A percentile compares a stretch with the other conserved stretches of the same genome.
Evolutionary conservation across 2,797 vertebrate genomes (phyloP).

Genomic region (Spea hammondii): DNA sequence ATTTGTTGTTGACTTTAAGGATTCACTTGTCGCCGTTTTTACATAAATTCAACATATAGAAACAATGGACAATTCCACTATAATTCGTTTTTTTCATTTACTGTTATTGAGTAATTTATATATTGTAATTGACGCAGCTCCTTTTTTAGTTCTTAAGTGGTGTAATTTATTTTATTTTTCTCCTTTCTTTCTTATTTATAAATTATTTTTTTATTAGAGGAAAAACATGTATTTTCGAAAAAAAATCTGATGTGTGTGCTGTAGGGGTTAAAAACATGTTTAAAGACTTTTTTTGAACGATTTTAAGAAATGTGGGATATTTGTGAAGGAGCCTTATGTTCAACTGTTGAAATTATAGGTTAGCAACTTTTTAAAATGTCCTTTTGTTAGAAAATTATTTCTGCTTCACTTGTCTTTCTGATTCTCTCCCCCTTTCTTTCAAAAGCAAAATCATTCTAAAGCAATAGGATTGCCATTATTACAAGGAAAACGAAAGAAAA

Average conservation of each 20-base stretch:
- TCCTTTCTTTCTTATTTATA: no score
- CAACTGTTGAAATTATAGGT: constrained; percentile 56
- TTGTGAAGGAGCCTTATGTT: constrained; percentile 53
- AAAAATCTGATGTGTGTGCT: constrained; percentile 1
- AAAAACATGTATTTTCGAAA: no score
- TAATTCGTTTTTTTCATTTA: no score
- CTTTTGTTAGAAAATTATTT: constrained; percentile 60
- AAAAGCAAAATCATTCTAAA: constrained; percentile 51
- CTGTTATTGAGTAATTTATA: no score
- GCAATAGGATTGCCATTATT: constrained; percentile 26
- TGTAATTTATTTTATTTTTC: no score
- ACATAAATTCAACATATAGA: no score
- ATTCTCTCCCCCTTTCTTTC: constrained; percentile 55
- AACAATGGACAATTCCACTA: no score
- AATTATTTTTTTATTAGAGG: no score
- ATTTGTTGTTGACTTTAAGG: no score
- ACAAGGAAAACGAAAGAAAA: neutral
- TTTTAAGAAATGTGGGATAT: constrained; percentile 40
- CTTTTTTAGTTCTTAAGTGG: no score
- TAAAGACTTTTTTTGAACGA: constrained; percentile 36
- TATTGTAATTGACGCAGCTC: no score
- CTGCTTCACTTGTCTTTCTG: constrained; percentile 58
- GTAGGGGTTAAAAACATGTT: constrained; percentile 37
- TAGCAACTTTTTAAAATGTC: constrained; percentile 58
- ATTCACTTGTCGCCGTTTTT: no score